A percentile compares a stretch with the other conserved stretches of the same genome.
phyloP scores from a whole-genome alignment of 2,113 vertebrate species.

The Arothron firmamentum region DNA sequence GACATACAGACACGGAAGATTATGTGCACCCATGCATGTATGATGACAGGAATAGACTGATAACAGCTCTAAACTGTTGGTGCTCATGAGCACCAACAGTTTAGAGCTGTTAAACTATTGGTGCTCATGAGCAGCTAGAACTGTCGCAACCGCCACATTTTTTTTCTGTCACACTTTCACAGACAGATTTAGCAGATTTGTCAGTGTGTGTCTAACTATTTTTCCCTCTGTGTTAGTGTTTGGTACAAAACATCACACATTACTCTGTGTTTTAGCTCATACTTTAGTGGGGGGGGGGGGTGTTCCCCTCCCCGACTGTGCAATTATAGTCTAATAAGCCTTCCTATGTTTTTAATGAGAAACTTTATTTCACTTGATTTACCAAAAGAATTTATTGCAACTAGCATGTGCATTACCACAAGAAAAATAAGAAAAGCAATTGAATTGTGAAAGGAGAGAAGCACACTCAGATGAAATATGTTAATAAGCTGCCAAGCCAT shows the following conservation, averaged over 20 bases:
- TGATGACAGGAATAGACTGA: neutral
- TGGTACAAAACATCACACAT: conserved; percentile 33
- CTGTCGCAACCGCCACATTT: neutral
- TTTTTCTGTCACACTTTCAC: conserved; percentile 17
- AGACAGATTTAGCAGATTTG: conserved; percentile 21
- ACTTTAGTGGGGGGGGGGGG: too few species aligned
- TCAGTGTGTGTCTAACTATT: conserved; percentile 35
- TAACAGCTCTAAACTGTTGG: conserved; percentile 10
- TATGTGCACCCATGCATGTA: conserved; percentile 35
- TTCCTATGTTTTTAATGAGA: conserved; percentile 27
- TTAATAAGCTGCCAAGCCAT: conserved; percentile 69
- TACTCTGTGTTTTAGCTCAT: conserved; percentile 9
- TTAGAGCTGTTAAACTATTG: too few species aligned
- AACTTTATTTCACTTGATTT: conserved; percentile 38
- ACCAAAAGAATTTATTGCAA: conserved; percentile 52
- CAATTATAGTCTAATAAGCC: conserved; percentile 41
- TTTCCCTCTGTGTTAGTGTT: conserved; percentile 20
- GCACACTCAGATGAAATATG: conserved; percentile 69
- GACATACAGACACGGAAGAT: conserved; percentile 13
- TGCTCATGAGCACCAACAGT: neutral
- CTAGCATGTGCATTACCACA: conserved; percentile 18
- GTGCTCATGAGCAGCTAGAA: neutral
- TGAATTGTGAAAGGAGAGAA: conserved; percentile 42
- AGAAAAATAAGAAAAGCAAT: conserved; percentile 28
- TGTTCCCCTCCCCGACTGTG: neutral